Evolutionary conservation across 2,113 vertebrate species (phyloP).

Genomic region (Saimiri boliviensis): DNA sequence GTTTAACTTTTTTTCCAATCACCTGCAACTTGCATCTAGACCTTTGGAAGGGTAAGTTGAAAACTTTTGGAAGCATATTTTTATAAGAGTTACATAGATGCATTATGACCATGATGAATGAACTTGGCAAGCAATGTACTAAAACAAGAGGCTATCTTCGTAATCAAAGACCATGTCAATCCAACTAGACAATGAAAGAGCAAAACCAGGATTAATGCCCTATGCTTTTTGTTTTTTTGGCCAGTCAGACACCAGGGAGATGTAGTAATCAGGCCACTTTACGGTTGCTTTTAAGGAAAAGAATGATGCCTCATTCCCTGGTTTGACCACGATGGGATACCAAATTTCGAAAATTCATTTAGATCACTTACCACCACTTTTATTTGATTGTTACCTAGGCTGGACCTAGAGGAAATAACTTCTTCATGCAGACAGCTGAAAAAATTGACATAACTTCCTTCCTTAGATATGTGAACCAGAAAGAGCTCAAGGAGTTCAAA

Average conservation of each 20-base stretch:
- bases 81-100: background rate
- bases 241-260: background rate
- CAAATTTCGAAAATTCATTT: background rate
- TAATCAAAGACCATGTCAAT: background rate
- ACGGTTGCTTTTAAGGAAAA: background rate
- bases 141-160: background rate
- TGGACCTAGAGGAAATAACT: background rate
- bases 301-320: background rate
- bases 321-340: rapidly evolving
- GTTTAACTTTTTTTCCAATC: background rate
- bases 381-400: background rate
- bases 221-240: rapidly evolving
- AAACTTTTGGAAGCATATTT: background rate
- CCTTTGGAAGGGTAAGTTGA: background rate
- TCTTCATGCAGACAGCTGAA: background rate
- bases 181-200: background rate
- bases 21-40: background rate
- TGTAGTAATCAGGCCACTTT: background rate
- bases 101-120: background rate
- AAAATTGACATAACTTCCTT: background rate
- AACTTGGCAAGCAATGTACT: background rate
- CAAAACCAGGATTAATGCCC: background rate
- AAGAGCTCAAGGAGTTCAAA: background rate
- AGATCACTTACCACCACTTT: background rate
- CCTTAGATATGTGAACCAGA: background rate